Conservation (phyloP, 2,113 vertebrate genomes). For the Catharus minimus region DNA sequence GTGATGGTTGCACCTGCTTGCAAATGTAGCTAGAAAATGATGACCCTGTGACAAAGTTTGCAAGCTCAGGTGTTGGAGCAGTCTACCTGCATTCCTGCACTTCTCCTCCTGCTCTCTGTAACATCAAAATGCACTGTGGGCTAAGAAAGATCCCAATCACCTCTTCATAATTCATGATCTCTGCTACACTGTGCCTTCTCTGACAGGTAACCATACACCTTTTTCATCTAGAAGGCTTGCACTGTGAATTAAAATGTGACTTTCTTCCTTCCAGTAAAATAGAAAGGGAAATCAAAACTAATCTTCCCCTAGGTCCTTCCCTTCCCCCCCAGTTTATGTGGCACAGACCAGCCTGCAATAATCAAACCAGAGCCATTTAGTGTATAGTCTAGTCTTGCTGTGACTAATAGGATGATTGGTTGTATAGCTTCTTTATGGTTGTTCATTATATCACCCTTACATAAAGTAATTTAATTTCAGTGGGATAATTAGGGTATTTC, state of each 20-base stretch:
- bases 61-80: not conserved
- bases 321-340: conserved; percentile 32
- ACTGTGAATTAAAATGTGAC: not conserved
- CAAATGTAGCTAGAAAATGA: not conserved
- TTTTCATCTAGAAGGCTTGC: not conserved
- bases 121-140: not conserved
- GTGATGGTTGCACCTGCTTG: rapidly evolving
- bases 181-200: not conserved
- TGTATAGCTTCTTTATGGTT: conserved; percentile 81
- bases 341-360: conserved; percentile 62
- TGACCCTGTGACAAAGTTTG: not conserved
- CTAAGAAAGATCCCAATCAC: not conserved
- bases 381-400: conserved; percentile 77
- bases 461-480: conserved; percentile 88
- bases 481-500: conserved; percentile 87
- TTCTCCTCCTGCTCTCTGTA: not conserved
- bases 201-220: not conserved
- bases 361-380: conserved; percentile 76
- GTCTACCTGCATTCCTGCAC: not conserved
- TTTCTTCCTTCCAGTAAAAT: not conserved
- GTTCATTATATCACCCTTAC: conserved; percentile 85
- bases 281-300: conserved; percentile 10
- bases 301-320: not conserved
- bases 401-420: conserved; percentile 88
- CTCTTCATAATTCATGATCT: not conserved